Evolutionary conservation across 2,888 invertebrate genomes (phyloP).

Genomic region (Bruchidius siliquastri): DNA sequence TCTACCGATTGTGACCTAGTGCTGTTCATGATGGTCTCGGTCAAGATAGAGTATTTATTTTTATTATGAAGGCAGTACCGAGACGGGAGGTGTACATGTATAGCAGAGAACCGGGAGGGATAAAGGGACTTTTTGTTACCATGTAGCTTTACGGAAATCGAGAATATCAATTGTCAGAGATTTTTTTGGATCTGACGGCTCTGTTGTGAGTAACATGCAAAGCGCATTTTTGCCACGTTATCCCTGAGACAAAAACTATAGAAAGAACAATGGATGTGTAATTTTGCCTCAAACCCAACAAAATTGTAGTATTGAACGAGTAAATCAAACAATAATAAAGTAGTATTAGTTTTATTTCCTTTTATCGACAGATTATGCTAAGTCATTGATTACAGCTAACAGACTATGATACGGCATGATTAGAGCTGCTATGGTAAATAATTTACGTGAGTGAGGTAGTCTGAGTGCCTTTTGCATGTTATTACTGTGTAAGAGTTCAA

Average conservation of each 20-base stretch:
- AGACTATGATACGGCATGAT: too few relatives aligned
- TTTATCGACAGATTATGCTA: too few relatives aligned
- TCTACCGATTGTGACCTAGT: neutral
- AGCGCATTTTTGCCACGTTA: neutral
- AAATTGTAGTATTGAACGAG: too few relatives aligned
- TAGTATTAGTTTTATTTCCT: too few relatives aligned
- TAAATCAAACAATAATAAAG: too few relatives aligned
- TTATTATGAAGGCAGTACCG: neutral
- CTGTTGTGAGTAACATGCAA: neutral
- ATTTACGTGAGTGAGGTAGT: neutral
- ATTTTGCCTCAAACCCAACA: too few relatives aligned
- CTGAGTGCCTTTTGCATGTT: neutral
- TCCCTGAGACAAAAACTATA: neutral
- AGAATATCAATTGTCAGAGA: neutral
- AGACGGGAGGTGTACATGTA: neutral
- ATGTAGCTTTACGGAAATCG: neutral
- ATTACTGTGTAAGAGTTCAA: neutral
- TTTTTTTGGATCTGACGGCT: neutral
- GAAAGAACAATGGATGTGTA: too few relatives aligned
- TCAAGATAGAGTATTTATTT: neutral
- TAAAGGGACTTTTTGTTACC: neutral
- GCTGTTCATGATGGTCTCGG: neutral
- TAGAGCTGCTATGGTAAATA: too few relatives aligned
- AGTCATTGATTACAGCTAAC: too few relatives aligned
- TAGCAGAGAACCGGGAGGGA: neutral